phyloP scores from a whole-genome alignment of 2,888 invertebrate species.

The Orthosia incerta region DNA sequence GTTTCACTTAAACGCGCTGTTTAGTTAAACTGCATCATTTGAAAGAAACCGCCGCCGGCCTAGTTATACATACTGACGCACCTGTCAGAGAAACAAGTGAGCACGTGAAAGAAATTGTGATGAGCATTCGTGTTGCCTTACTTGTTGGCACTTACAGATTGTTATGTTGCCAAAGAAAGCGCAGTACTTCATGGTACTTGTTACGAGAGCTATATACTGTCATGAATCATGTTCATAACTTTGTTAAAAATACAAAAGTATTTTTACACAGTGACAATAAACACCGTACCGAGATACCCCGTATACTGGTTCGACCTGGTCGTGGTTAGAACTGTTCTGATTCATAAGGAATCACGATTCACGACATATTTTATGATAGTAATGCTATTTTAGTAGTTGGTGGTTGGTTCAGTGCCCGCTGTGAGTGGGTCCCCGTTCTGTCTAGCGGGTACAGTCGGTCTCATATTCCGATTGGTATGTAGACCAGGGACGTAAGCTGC shows the following conservation, averaged over 20 bases:
- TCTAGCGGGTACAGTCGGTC: background rate
- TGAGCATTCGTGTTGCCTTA: background rate
- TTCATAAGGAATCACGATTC: no score
- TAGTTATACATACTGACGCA: background rate
- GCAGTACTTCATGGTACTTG: no score
- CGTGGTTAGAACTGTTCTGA: no score
- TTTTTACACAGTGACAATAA: no score
- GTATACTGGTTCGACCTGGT: no score
- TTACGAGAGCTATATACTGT: no score
- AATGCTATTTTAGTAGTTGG: no score
- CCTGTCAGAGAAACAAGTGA: background rate
- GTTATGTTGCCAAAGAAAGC: constrained; percentile 23
- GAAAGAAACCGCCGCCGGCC: constrained; percentile 20
- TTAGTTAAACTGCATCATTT: constrained; percentile 53
- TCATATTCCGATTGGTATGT: background rate
- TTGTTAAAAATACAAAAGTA: no score
- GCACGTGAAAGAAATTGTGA: background rate
- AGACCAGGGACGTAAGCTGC: background rate
- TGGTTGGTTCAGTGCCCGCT: background rate
- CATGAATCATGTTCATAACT: no score
- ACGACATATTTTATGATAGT: no score
- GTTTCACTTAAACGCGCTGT: constrained; percentile 51
- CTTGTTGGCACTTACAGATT: background rate
- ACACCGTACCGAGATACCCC: no score
- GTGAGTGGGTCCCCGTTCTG: background rate